These are phyloP conservation scores for Diadegma fenestrale DNA, from an alignment of 2,888 invertebrate species.

Conservation along the genomic window DNA sequence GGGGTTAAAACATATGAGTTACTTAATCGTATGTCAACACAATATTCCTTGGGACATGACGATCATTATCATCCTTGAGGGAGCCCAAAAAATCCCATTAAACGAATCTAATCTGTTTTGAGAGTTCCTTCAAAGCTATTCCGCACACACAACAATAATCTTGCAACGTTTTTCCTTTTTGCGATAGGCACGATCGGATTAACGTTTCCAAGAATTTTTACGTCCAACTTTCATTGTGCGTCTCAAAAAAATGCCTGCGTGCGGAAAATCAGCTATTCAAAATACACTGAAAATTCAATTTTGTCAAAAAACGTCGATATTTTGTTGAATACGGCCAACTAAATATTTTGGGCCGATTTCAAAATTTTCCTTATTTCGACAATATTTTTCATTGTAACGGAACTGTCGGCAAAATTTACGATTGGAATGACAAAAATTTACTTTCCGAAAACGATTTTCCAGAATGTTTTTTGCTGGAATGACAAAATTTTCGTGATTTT, in stretches of 20 bases:
- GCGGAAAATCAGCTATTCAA: not conserved
- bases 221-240: not conserved
- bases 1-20: slow-evolving; percentile 3
- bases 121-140: not conserved
- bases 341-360: no score
- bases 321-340: no score
- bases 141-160: not conserved
- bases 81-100: not conserved
- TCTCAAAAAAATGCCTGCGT: not conserved
- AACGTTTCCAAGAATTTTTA: not conserved
- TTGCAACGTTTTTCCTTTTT: not conserved
- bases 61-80: not conserved
- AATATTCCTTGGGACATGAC: not conserved
- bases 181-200: not conserved
- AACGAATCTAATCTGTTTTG: not conserved
- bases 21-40: not conserved
- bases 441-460: no score
- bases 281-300: no score
- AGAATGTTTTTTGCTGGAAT: no score
- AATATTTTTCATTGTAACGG: no score
- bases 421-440: no score
- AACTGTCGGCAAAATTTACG: no score
- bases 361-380: no score
- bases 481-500: no score
- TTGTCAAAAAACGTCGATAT: no score